Evolutionary conservation across 1,140 invertebrate species (phyloP), one percentile per base, ranked within the genome.

Genomic region (Megathymus violae): DNA sequence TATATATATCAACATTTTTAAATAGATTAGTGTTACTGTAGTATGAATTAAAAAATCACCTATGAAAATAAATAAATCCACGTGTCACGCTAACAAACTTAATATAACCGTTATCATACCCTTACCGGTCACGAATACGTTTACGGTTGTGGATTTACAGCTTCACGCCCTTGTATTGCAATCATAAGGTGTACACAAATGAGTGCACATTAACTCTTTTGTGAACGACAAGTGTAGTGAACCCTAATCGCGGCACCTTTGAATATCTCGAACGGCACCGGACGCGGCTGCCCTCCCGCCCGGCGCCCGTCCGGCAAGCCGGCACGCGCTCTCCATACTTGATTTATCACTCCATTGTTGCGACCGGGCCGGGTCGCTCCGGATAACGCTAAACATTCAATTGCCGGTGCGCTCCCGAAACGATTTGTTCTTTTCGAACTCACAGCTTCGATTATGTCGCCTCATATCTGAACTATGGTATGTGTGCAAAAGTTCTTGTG

Each of bases 261-360:
- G 78, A 77, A 74, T 76, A 58, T 78, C 50, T 40, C 11, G 25
- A 69, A 63, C 64, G 73, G 67, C 78, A 76, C 64, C 70, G 70
- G 69, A 74, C 67, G 66, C 47, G 66, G 16, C 43, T 58, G 44
- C 43, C 60, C 5, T 22, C 19, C 59, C 64, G 60, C 67, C 50
- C 51, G 70, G 52, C 66, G 71, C 71, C 66, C 60, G 19, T 56
- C 66, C 65, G 48, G 43, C 67, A 62, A 66, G 47, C 58, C 67
- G 74, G 87, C 87, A 89, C 84, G 84, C 85, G 85, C 80, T 77
- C 68, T 77, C 82, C 83, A 85, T 85, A 85, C 88, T 78, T 88
- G 85, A 90, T 90, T 90, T 90, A 90, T 88, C 80, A 84, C 78
- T 85, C 80, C 79, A 90, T 90, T 90, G 85, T 90, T 82, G 72